Evolutionary conservation across 2,797 vertebrate genomes (phyloP).

Genomic region (Podargus strigoides): DNA sequence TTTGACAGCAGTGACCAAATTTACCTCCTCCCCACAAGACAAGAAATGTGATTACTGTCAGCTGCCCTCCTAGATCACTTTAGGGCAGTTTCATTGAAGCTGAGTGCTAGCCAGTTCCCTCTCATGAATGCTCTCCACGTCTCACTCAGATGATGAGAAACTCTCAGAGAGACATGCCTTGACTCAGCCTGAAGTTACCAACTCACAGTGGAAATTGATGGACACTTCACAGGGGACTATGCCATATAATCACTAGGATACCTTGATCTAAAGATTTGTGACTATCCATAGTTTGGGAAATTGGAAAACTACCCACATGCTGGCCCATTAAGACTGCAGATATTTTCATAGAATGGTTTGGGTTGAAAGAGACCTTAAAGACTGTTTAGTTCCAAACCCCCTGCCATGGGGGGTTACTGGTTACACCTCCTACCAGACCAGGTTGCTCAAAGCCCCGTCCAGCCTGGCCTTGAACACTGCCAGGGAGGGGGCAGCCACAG

Average conservation of each 20-base stretch:
- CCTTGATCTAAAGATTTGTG: background rate
- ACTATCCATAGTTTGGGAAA: background rate
- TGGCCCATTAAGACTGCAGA: background rate
- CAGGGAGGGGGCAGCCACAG: no score
- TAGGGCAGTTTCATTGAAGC: background rate
- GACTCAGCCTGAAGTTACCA: background rate
- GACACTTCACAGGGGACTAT: background rate
- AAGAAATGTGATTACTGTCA: background rate
- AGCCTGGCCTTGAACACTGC: no score
- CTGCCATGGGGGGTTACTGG: no score
- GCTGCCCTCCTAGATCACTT: background rate
- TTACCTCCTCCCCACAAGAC: background rate
- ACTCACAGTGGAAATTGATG: background rate
- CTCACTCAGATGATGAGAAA: background rate
- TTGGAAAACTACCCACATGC: background rate
- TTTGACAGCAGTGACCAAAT: background rate
- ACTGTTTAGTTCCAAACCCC: no score
- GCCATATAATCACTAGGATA: background rate
- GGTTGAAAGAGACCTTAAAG: no score
- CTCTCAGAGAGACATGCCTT: background rate
- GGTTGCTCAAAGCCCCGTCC: no score
- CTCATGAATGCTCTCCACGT: fast-evolving
- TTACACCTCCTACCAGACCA: no score
- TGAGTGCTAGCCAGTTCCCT: background rate
- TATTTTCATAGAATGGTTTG: no score